Base-by-base conservation (phyloP, 2,113 vertebrate species). In the Rhinichthys klamathensis region DNA sequence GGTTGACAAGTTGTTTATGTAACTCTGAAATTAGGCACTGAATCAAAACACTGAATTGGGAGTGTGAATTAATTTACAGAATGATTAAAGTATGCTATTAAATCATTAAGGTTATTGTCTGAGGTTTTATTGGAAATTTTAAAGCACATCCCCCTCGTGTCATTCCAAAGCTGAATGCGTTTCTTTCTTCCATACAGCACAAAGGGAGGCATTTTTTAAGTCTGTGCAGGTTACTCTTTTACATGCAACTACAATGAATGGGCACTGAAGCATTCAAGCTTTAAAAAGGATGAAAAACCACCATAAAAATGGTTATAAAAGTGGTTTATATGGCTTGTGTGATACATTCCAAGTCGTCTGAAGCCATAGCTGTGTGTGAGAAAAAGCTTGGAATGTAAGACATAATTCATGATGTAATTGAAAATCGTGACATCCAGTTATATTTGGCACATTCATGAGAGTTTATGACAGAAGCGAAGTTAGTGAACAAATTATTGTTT, bases 51-150 rank as follows among this genome's bases (percentile, higher is more conserved):
- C 18, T 51, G 41, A 69, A 49, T 23, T 67, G 21, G 38, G 44
- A 44, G 61, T 23, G 41, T 67, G 38, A 67, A 51, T 81, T 81
- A 67, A 65, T 67, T 81, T 51, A 11, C 41, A 27, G 16, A 49
- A 81, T 51, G 27, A 81, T 81, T 67, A 81, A 81, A 69, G 61
- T 25, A 81, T 35, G 61, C 61, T 69, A 35, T 69, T 81, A 69
- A 81, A 81, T 32, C 15, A 32, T 65, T 49, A 81, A 51, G 61
- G 38, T 65, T 67, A 81, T 67, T 67, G 60, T 76, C 25, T 30
- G 46, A 75, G 16, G 9, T 30, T 76, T 54, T 54, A 54, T 76
- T 51, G 73, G 3, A 1, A 2, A 51, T 21, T 75, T 21, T 54
- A 75, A 30, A 10, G 16, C 46, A n/a, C 25, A 51, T 73, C 27